These are phyloP conservation scores for Macrosoma leucophasiata DNA, from an alignment of 2,888 invertebrate species.

Conservation along the genomic window DNA sequence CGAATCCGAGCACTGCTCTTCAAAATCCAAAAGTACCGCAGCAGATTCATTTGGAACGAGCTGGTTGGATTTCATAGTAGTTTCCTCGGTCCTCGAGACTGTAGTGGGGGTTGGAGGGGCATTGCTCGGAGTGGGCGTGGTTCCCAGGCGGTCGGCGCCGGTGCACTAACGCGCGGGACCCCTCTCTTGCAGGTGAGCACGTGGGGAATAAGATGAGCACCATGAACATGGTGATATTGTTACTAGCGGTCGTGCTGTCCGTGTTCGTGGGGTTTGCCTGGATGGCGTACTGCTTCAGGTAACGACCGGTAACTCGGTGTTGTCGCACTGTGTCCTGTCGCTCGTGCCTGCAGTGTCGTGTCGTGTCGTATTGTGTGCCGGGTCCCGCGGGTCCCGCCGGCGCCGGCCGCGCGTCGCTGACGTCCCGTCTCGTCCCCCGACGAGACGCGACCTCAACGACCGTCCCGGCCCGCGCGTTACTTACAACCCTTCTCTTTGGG, in stretches of 20 bases:
- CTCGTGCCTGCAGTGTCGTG: constrained; percentile 60
- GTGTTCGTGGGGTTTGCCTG: constrained; percentile 97
- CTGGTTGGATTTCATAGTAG: background rate
- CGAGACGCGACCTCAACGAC: constrained; percentile 34
- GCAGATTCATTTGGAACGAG: constrained; percentile 5
- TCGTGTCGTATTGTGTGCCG: constrained; percentile 34
- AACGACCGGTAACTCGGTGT: constrained; percentile 70
- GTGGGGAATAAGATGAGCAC: constrained; percentile 91
- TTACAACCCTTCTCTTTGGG: constrained; percentile 66
- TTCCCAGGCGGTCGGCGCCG: constrained; percentile 58
- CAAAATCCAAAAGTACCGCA: constrained; percentile 33
- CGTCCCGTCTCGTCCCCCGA: constrained; percentile 37
- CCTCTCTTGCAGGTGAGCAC: constrained; percentile 81
- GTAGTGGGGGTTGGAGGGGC: constrained; percentile 30
- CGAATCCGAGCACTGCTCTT: constrained; percentile 65
- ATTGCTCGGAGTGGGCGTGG: constrained; percentile 56
- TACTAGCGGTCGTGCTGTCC: constrained; percentile 93
- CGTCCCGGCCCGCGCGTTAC: constrained; percentile 36
- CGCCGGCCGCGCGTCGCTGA: constrained; percentile 47
- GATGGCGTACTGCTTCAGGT: constrained; percentile 97
- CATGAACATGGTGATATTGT: constrained; percentile 92
- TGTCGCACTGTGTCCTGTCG: constrained; percentile 66
- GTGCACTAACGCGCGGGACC: constrained; percentile 71
- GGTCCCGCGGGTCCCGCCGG: constrained; percentile 48
- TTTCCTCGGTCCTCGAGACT: background rate